Conservation (phyloP, 1,140 invertebrate species). For the Rhopalosiphum maidis region DNA sequence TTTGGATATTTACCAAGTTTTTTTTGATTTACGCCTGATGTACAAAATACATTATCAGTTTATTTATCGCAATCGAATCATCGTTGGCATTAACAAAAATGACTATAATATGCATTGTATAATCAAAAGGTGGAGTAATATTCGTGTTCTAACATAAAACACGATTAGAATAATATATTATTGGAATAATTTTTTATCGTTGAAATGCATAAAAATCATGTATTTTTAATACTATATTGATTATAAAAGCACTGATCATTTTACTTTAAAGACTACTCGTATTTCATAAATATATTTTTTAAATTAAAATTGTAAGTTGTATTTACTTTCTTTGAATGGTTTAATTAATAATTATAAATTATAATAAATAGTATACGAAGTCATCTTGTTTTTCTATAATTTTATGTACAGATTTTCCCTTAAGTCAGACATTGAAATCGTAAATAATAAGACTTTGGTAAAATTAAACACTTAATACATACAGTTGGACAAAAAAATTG, state of each 20-base stretch:
- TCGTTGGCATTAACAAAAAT: not conserved
- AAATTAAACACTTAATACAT: not conserved
- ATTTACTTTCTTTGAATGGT: not conserved
- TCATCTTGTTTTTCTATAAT: not conserved
- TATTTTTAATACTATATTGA: not conserved
- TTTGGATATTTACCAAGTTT: constrained; percentile 51
- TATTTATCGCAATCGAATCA: not conserved
- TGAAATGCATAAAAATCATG: not conserved
- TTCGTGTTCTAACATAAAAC: not conserved
- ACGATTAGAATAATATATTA: constrained; percentile 17
- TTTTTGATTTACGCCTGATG: constrained; percentile 20
- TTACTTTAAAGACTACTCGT: not conserved
- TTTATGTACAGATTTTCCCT: not conserved
- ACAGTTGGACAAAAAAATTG: not conserved
- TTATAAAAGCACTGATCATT: not conserved
- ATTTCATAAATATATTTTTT: not conserved
- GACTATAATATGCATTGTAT: not conserved
- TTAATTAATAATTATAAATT: too few relatives aligned
- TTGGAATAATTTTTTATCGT: not conserved
- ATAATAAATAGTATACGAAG: not conserved
- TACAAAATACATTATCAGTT: constrained; percentile 9
- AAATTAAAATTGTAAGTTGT: not conserved
- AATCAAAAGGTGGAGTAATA: not conserved
- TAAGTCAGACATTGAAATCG: not conserved
- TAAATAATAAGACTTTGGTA: not conserved